Evolutionary conservation across 2,888 invertebrate species (phyloP), one percentile per base, ranked within the genome.

Genomic region (Pollenia labialis): DNA sequence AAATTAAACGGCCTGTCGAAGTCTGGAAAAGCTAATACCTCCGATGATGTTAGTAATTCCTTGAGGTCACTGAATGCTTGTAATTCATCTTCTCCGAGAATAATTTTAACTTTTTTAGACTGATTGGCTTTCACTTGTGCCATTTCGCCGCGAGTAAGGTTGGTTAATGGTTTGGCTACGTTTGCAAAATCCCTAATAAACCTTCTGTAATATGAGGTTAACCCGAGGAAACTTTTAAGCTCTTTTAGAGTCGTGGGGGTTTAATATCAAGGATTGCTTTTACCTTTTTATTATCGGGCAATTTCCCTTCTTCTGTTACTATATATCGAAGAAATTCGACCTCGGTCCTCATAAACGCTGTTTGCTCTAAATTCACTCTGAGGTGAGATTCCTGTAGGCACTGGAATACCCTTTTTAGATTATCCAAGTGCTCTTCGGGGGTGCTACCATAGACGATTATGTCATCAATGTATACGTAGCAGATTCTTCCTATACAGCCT

Each of bases 11-110:
- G 46, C 58, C 88, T 88, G 10, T 72, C 50, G 18, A 88, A 89
- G 60, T 88, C 81, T 10, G 85, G 88, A 60, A 85, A 89, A 16
- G 72, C 74, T 48, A 88, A 52, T 16, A 87, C 77, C 9, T 88
- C 85, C 0, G 77, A 48, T 9, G 86, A 87, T 3, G 58, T 69
- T 10, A 88, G 56, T 23, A 77, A 4, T 9, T 81, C 16, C 54
- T 88, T 80, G 6, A 82, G n/a, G 9, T 81, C 54, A 1, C 58
- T 77, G 48, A 89, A 83, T 40, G 81, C 75, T 58, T 74, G 56
- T 7, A 79, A 46, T 11, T 68, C 76, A 40, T 76, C 71, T 4
- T 72, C 58, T 11, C 66, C 60, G 11, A 85, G 54, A 10, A 14
- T 40, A 7, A 87, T 76, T 23, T 23, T 23, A 23, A 23, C 66